Evolutionary conservation across 2,888 invertebrate species (phyloP), one percentile per base, ranked within the genome.

Genomic region (Pycnomerus fuliginosus): DNA sequence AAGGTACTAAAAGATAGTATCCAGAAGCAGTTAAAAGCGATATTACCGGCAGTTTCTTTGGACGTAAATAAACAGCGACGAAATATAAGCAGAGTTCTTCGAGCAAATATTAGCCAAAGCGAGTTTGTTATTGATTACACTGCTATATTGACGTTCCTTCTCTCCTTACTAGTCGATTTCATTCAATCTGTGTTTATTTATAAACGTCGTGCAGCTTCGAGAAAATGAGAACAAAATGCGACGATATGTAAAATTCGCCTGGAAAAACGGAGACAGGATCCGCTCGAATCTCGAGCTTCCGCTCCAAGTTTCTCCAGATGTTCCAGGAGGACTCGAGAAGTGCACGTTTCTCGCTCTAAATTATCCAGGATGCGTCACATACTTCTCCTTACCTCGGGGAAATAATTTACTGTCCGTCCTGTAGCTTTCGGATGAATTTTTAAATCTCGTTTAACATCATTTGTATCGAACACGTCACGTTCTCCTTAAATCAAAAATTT

Each of bases 21-120:
- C 43, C 49, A 50, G 53, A 44, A 52, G 50, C 52, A 48, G 52
- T 55, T 53, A 50, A 53, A 55, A 52, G 50, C 50, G 46, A 49
- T 50, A 50, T 50, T 48, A 44, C 40, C 37, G 44, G 17, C 41
- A 44, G 47, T 46, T 56, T 48, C 53, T 45, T 48, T 28, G 29
- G 48, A 53, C 44, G 49, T 53, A 55, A 57, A 57, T 56, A 57
- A 59, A 59, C 59, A 56, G 27, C 43, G 24, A 34, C 52, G 50
- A 51, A 56, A 54, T 54, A 53, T 54, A 54, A 52, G 53, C 55
- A 54, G 49, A 48, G 10, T 53, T 55, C 58, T 53, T 55, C 50
- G 51, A 54, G 56, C 54, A 60, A 58, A 56, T 58, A 56, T 58
- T 55, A 57, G 58, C 50, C 52, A 54, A 56, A 58, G 55, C 53